A percentile compares a stretch with the other conserved stretches of the same genome.
Evolutionary conservation across 2,888 invertebrate genomes (phyloP).

Genomic region (Glaucopsyche alexis): DNA sequence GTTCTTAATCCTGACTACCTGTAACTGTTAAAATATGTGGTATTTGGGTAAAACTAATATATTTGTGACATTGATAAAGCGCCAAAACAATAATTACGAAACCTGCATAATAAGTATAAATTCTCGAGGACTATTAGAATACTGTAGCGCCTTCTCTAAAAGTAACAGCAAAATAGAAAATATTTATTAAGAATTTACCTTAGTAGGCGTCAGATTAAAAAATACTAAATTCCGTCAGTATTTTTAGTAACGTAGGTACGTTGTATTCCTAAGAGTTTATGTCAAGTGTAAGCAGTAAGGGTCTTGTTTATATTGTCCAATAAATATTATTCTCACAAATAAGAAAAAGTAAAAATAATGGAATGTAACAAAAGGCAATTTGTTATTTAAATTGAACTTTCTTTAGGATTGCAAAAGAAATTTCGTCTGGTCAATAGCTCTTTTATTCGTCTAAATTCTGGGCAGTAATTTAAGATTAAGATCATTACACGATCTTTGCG

Average conservation of each 20-base stretch:
- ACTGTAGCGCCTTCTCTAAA: neutral
- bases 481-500: neutral
- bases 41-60: neutral
- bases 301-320: too few species aligned
- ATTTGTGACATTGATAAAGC: neutral
- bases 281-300: too few species aligned
- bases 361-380: too few species aligned
- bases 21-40: neutral
- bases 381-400: too few species aligned
- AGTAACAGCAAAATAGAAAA: neutral
- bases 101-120: neutral
- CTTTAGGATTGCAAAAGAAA: too few species aligned
- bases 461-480: neutral
- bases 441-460: neutral
- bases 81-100: conserved; percentile 10
- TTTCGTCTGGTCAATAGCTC: neutral
- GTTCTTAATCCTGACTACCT: neutral
- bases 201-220: neutral
- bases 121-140: neutral
- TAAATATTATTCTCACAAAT: too few species aligned
- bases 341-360: too few species aligned
- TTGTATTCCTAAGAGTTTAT: too few species aligned
- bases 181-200: neutral
- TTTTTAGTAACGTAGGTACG: too few species aligned
- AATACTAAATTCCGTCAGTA: too few species aligned